Base-by-base conservation (phyloP, 1,140 invertebrate genomes). In the Camponotus pennsylvanicus region DNA sequence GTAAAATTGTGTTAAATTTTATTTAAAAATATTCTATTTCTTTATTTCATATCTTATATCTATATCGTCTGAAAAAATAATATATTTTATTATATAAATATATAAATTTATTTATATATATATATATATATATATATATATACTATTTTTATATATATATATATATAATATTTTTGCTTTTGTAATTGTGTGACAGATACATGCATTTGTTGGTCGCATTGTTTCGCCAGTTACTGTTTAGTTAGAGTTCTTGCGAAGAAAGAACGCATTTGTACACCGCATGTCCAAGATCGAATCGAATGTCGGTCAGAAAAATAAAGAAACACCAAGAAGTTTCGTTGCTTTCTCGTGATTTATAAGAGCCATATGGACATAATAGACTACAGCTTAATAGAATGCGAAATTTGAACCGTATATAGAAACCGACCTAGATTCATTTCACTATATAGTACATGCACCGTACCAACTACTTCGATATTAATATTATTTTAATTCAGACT, bases 221-320 rank as follows among this genome's bases (percentile, higher is more conserved):
- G 21, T 52, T 40, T 11, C 63, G 49, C 55, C 18, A 37, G 32
- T 42, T 55, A 13, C 6, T 42, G 40, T 27, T 27, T 37, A 27
- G 6, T n/a, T 76, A 11, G 37, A 76, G 15, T 64, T 64, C 27
- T 15, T 8, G 55, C n/a, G 34, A 66, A 37, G 8, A 49, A 70
- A 61, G 40, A 75, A 32, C 57, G 40, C 55, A 37, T 75, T 83
- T 83, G 57, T 83, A 63, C 69, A 83, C 79, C 79, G 55, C 79
- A 32, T 83, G 69, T 83, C 27, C 69, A 83, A 83, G 79, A 83
- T 75, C 69, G 79, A 73, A 55, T 75, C 69, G 79, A 83, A 83
- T 75, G 55, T 73, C 40, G 69, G 79, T 75, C 40, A 71, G 55
- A 49, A 75, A 83, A 83, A 75, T 83, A 83, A 83, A 82, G 27